Conservation (phyloP, 2,888 invertebrate species). For the Melanostoma scalare region DNA sequence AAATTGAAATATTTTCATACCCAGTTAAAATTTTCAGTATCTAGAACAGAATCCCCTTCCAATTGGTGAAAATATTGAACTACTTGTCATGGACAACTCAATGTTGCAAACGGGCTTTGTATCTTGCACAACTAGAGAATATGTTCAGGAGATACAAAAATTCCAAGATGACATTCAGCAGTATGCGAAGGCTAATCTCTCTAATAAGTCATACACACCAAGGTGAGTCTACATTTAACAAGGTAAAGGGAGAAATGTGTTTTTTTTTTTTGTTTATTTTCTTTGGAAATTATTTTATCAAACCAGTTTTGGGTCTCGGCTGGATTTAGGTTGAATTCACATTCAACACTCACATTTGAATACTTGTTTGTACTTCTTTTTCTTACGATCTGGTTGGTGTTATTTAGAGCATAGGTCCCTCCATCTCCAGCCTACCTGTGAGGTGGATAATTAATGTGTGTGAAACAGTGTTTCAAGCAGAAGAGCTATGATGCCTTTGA, state of each 20-base stretch:
- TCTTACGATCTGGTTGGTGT: no score
- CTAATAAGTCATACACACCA: constrained; percentile 75
- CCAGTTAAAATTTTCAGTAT: constrained; percentile 70
- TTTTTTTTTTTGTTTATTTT: not conserved
- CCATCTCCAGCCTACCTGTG: no score
- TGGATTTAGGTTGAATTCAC: no score
- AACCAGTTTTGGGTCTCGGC: not conserved
- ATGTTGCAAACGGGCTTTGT: constrained; percentile 77
- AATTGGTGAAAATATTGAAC: constrained; percentile 75
- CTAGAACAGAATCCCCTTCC: constrained; percentile 75
- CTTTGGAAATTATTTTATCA: not conserved
- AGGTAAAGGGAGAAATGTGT: no score
- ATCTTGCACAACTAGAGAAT: constrained; percentile 77
- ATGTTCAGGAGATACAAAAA: constrained; percentile 76
- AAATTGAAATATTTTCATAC: not conserved
- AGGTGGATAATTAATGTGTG: no score
- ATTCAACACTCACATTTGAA: no score
- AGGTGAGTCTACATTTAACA: constrained; percentile 74
- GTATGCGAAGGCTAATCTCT: constrained; percentile 75
- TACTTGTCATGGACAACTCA: constrained; percentile 79
- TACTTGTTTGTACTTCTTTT: no score
- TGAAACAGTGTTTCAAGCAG: no score
- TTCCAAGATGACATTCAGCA: constrained; percentile 77
- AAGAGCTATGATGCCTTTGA: no score
- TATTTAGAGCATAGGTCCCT: no score